phyloP scores from a whole-genome alignment of 2,888 invertebrate species.

The Cataglyphis livida region DNA sequence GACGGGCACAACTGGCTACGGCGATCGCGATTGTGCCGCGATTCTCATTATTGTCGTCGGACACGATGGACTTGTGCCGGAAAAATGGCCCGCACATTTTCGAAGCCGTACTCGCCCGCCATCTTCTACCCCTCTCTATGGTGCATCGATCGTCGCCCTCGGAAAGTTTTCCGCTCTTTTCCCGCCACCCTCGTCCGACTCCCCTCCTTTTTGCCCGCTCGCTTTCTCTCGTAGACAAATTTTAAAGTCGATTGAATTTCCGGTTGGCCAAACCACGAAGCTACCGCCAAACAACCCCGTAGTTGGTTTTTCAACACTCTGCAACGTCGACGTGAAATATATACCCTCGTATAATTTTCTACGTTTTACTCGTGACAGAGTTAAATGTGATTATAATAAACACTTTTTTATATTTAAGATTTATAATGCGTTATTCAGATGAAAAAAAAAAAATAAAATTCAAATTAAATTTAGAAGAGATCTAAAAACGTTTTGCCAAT shows the following conservation, averaged over 20 bases:
- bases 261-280: slow-evolving; percentile 58
- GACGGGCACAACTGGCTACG: slow-evolving; percentile 74
- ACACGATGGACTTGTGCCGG: slow-evolving; percentile 67
- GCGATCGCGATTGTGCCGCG: slow-evolving; percentile 76
- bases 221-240: slow-evolving; percentile 58
- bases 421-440: not conserved
- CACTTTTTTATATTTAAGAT: slow-evolving; percentile 10
- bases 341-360: slow-evolving; percentile 31
- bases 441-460: not conserved
- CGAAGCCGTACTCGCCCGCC: slow-evolving; percentile 60
- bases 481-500: not conserved
- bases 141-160: slow-evolving; percentile 53
- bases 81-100: slow-evolving; percentile 79
- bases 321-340: slow-evolving; percentile 48
- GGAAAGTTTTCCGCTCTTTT: slow-evolving; percentile 51
- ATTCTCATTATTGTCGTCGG: slow-evolving; percentile 73
- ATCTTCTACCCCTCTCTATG: slow-evolving; percentile 49
- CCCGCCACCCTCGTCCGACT: slow-evolving; percentile 27
- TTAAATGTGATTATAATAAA: slow-evolving; percentile 37
- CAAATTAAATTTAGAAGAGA: not conserved
- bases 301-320: slow-evolving; percentile 54
- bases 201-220: slow-evolving; percentile 30
- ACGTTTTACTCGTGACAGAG: slow-evolving; percentile 54
- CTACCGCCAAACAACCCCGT: slow-evolving; percentile 47
- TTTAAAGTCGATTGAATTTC: slow-evolving; percentile 73